Percentiles rank a stretch among this genome's conserved stretches.
Conservation (phyloP, 1,140 invertebrate genomes). For the Harpegnathos saltator region DNA sequence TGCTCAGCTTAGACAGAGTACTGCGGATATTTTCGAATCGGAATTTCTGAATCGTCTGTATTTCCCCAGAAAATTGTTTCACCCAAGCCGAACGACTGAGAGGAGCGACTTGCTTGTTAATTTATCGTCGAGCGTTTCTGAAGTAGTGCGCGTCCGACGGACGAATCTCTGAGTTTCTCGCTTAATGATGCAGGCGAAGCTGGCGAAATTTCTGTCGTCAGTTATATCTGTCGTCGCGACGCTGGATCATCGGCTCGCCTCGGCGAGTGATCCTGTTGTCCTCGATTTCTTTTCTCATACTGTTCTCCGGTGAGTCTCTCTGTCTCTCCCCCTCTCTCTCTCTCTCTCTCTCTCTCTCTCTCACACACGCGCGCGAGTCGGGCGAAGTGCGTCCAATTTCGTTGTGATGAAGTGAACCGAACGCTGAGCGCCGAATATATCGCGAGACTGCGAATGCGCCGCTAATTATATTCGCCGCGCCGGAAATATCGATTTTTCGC, state of each 20-base stretch:
- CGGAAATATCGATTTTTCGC: background rate
- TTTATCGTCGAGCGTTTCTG: background rate
- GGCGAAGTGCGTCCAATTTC: background rate
- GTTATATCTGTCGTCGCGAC: background rate
- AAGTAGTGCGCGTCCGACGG: background rate
- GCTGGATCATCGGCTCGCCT: background rate
- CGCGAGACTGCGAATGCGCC: no score
- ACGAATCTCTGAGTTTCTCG: background rate
- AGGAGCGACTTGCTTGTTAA: no score
- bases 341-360: no score
- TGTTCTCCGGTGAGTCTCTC: background rate
- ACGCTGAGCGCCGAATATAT: no score
- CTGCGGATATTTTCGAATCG: no score
- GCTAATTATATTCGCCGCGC: background rate
- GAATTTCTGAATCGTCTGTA: no score
- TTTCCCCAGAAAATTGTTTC: no score
- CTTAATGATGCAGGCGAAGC: background rate
- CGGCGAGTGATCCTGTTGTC: background rate
- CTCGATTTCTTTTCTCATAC: background rate
- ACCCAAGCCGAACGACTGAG: no score
- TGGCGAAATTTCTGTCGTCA: background rate
- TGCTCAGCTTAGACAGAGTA: no score
- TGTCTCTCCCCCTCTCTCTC: no score
- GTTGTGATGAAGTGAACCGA: no score
- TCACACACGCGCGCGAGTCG: no score